Percentiles rank a stretch among this genome's conserved stretches.
Conservation (phyloP, 2,113 vertebrate species). For the Aplodontia rufa region DNA sequence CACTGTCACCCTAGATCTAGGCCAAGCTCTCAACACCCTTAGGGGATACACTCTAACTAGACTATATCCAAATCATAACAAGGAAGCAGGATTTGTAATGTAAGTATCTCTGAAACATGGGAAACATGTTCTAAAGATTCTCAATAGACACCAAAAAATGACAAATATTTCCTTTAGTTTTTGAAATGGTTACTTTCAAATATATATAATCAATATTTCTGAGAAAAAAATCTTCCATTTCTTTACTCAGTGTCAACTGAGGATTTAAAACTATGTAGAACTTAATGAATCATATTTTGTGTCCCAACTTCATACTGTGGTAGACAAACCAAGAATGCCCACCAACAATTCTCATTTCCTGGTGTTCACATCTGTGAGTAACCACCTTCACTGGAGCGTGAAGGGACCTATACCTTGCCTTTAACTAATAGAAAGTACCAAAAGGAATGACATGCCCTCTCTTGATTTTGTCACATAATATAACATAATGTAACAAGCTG, state of each 20-base stretch:
- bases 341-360: background rate
- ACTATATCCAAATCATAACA: background rate
- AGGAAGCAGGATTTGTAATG: background rate
- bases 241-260: background rate
- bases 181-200: constrained; percentile 8
- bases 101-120: background rate
- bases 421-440: background rate
- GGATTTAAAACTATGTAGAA: background rate
- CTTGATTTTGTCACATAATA: background rate
- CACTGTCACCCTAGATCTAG: background rate
- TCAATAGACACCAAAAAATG: background rate
- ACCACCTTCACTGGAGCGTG: background rate
- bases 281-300: background rate
- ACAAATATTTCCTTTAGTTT: background rate
- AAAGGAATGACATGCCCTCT: background rate
- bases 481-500: background rate
- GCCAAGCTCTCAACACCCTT: background rate
- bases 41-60: too few species aligned
- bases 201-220: background rate
- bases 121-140: background rate
- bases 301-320: background rate
- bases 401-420: background rate
- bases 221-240: background rate
- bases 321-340: background rate
- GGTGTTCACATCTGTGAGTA: background rate